Evolutionary conservation across 2,797 vertebrate species (phyloP).

Genomic region (Lacerta bilineata): DNA sequence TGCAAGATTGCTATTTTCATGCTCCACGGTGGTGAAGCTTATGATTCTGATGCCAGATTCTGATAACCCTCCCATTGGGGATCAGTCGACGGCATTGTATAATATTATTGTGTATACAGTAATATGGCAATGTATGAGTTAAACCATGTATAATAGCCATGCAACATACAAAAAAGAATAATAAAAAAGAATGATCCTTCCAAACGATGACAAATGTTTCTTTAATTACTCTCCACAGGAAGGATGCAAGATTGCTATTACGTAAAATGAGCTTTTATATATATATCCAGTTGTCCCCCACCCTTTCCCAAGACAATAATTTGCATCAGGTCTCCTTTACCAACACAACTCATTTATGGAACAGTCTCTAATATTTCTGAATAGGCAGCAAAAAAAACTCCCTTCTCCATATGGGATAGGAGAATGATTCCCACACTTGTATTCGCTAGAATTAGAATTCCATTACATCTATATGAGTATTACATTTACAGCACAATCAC

Average conservation of each 20-base stretch:
- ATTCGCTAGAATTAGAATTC: constrained; percentile 70
- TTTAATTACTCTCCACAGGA: background rate
- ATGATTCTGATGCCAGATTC: no score
- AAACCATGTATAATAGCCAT: background rate
- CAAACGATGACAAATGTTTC: background rate
- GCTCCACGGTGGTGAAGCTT: no score
- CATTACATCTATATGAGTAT: constrained; percentile 65
- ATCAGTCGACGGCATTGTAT: background rate
- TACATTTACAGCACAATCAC: constrained; percentile 77
- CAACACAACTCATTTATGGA: constrained; percentile 6
- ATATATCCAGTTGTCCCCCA: background rate
- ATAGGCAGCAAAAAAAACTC: constrained; percentile 22
- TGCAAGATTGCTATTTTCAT: background rate
- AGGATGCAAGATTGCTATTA: background rate
- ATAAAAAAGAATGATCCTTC: background rate
- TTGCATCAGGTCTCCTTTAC: constrained; percentile 1
- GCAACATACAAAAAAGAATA: background rate
- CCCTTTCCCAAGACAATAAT: background rate
- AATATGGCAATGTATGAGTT: background rate
- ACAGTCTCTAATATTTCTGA: constrained; percentile 58
- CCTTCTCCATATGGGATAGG: constrained; percentile 32
- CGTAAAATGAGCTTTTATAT: background rate
- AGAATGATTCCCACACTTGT: constrained; percentile 48
- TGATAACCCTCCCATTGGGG: background rate
- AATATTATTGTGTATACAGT: background rate